These are phyloP conservation scores for Resseliella maxima DNA, from an alignment of 2,888 invertebrate genomes.

Conservation along the genomic window DNA sequence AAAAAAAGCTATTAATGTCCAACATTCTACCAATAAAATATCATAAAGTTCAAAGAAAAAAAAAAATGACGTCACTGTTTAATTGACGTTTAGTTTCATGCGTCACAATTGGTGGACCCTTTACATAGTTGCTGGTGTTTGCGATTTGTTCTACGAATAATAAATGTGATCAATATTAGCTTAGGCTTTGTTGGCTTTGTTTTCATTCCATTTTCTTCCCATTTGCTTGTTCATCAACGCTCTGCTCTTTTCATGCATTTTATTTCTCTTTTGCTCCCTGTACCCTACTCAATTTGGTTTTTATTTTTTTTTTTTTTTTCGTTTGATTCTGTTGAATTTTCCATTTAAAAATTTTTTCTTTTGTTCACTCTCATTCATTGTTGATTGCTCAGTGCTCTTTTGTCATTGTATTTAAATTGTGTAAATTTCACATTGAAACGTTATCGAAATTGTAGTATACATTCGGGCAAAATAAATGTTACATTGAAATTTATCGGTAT, in stretches of 20 bases:
- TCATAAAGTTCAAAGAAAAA: too few species aligned
- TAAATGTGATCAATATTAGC: conserved; percentile 35
- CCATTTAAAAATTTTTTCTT: not conserved
- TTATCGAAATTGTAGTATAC: conserved; percentile 11
- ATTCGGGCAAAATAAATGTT: conserved; percentile 31
- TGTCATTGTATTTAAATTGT: conserved; percentile 17
- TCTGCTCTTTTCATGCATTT: not conserved
- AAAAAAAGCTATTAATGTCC: too few species aligned
- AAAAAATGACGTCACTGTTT: too few species aligned
- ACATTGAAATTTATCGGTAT: conserved; percentile 51
- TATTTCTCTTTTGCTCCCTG: not conserved
- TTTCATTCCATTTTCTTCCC: not conserved
- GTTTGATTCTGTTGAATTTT: conserved; percentile 3
- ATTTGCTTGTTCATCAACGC: conserved; percentile 2
- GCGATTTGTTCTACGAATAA: conserved; percentile 16
- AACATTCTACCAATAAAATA: too few species aligned
- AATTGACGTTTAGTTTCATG: not conserved
- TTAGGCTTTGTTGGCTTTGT: conserved; percentile 3
- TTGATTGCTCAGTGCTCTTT: not conserved
- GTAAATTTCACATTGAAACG: not conserved
- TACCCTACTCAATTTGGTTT: not conserved
- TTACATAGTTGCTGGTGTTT: not conserved
- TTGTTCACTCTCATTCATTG: not conserved
- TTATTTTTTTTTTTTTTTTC: not conserved
- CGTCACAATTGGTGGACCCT: not conserved